A percentile compares a stretch with the other conserved stretches of the same genome.
phyloP scores from a whole-genome alignment of 1,140 invertebrate genomes.

The Augochlora pura region DNA sequence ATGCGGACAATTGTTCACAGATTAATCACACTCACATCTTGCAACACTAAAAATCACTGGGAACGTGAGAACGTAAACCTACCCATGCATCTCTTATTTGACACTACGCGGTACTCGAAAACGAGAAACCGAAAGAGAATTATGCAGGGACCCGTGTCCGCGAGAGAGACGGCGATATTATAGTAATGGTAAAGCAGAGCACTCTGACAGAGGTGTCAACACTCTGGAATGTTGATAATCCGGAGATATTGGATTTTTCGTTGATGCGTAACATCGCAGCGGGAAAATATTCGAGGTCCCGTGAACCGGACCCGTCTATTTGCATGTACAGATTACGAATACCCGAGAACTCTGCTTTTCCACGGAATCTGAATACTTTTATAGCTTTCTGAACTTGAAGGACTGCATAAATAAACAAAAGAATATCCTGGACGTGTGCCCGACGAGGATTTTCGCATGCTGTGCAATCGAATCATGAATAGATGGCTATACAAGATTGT shows the following conservation, averaged over 20 bases:
- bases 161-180: slow-evolving; percentile 34
- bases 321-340: background rate
- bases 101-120: slow-evolving; percentile 36
- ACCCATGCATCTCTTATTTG: slow-evolving; percentile 40
- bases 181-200: slow-evolving; percentile 46
- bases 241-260: slow-evolving; percentile 58
- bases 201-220: slow-evolving; percentile 77
- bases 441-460: slow-evolving; percentile 15
- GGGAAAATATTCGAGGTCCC: slow-evolving; percentile 21
- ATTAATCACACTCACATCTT: slow-evolving; percentile 22
- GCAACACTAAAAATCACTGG: slow-evolving; percentile 22
- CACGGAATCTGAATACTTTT: slow-evolving; percentile 22
- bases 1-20: slow-evolving; percentile 5
- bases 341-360: slow-evolving; percentile 7
- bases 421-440: slow-evolving; percentile 41
- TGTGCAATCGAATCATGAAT: background rate
- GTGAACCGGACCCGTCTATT: background rate
- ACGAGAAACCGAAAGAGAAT: slow-evolving; percentile 31
- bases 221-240: slow-evolving; percentile 77
- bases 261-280: slow-evolving; percentile 36
- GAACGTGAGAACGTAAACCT: slow-evolving; percentile 38
- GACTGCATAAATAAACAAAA: slow-evolving; percentile 72
- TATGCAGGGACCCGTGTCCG: background rate
- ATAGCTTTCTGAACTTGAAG: slow-evolving; percentile 6
- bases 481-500: background rate